Evolutionary conservation across 1,140 invertebrate genomes (phyloP), one percentile per base, ranked within the genome.

Genomic region (Oppia nitens): DNA sequence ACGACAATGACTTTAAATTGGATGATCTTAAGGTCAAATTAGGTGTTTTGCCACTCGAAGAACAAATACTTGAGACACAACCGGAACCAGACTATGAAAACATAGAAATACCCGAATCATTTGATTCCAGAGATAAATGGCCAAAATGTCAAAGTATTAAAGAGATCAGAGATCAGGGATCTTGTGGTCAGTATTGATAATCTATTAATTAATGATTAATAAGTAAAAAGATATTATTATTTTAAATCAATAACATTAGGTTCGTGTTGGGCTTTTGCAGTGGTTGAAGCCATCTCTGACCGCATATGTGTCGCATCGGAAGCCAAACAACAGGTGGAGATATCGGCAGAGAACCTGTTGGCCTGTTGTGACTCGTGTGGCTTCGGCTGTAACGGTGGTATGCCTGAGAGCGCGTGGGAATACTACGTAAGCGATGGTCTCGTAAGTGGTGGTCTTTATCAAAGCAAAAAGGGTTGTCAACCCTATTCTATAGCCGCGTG

Each of bases 391-490:
- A 64, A 72, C 48, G 71, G 75, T 27, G 75, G 76, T 17, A 74
- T 70, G 61, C 73, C 73, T 21, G 58, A 62, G 9, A 63, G 61
- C 26, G 75, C 75, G 12, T 77, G 75, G 75, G 54, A 64, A 4
- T 75, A 68, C 63, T 75, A 66, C 66, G 61, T 66, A 40, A 57
- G 61, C 1, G 21, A 25, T 17, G 59, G 60, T 9, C 72, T 88
- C 54, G 89, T 94, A 1, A 87, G 82, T 59, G 90, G 90, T 53
- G 88, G 88, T 2, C 75, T 78, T 55, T 93, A 81, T 68, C 79
- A 79, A 50, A 82, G 81, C 1, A 73, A 80, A 40, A 27, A 72
- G 65, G 74, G 73, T 12, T 77, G 76, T 65, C 67, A 64, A 57
- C 76, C 76, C 40, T 78, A 78, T 56, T 57, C 64, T 9, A 71